phyloP scores from a whole-genome alignment of 2,113 vertebrate species.

The Brevimyrus niger region DNA sequence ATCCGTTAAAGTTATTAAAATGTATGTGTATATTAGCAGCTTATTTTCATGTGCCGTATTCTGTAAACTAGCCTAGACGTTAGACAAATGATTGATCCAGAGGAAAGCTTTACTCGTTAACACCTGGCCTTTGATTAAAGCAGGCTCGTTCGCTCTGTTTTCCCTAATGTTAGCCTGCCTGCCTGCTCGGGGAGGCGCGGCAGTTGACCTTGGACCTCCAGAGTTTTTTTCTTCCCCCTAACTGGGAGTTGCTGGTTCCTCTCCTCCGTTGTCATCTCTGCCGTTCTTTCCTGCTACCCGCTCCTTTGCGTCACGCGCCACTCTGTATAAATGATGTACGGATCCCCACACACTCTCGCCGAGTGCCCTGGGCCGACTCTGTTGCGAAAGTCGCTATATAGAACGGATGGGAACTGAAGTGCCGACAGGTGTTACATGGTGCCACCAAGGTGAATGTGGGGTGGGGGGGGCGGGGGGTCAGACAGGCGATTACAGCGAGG shows the following conservation, averaged over 20 bases:
- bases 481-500: background rate
- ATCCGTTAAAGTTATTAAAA: background rate
- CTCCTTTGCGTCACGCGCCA: background rate
- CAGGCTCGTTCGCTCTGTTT: background rate
- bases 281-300: background rate
- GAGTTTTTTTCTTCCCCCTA: background rate
- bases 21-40: background rate
- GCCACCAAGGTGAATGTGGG: background rate
- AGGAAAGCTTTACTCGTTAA: constrained; percentile 25
- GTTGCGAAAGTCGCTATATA: background rate
- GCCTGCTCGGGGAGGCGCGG: background rate
- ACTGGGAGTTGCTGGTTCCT: background rate
- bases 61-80: background rate
- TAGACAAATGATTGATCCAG: background rate
- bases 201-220: background rate
- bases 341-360: background rate
- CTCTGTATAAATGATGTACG: background rate
- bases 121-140: background rate
- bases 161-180: background rate
- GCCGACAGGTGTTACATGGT: background rate
- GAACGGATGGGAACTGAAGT: background rate
- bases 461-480: background rate
- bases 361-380: background rate
- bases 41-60: too few relatives aligned
- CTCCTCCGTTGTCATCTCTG: background rate